Evolutionary conservation across 2,113 vertebrate genomes (phyloP).

Genomic region (Orycteropus afer): DNA sequence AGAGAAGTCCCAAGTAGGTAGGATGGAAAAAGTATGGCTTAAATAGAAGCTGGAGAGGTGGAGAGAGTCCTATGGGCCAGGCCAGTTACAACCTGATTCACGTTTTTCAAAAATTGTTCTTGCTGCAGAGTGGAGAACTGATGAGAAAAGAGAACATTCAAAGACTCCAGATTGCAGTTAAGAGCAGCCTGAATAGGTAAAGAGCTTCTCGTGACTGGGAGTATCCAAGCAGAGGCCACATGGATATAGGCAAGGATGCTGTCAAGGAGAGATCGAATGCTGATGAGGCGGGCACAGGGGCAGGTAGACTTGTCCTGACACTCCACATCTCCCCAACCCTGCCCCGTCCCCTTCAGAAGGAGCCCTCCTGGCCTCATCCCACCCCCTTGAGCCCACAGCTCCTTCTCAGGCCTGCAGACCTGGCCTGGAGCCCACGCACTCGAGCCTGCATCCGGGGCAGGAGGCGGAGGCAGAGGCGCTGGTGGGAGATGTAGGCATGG

Average conservation of each 20-base stretch:
- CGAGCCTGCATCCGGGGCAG: slow-evolving; percentile 90
- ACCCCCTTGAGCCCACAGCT: not conserved
- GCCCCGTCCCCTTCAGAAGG: not conserved
- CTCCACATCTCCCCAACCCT: accelerated
- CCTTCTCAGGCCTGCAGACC: slow-evolving; percentile 75
- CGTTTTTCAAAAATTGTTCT: not conserved
- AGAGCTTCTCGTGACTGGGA: not conserved
- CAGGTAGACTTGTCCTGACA: not conserved
- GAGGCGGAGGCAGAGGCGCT: slow-evolving; percentile 87
- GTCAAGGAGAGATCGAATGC: not conserved
- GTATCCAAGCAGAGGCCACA: not conserved
- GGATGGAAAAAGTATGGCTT: not conserved
- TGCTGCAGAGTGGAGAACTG: not conserved
- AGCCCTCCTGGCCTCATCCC: not conserved
- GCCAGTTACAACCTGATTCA: not conserved
- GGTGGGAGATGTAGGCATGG: slow-evolving; percentile 87
- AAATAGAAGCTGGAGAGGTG: not conserved
- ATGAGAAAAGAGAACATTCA: not conserved
- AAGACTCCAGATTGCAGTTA: not conserved
- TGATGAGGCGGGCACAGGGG: accelerated
- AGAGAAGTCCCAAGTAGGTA: not conserved
- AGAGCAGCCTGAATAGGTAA: not conserved
- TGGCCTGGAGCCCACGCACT: slow-evolving; percentile 90
- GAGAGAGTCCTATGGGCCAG: not conserved
- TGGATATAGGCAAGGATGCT: accelerated